phyloP scores from a whole-genome alignment of 2,113 vertebrate genomes.

The Azemiops feae region DNA sequence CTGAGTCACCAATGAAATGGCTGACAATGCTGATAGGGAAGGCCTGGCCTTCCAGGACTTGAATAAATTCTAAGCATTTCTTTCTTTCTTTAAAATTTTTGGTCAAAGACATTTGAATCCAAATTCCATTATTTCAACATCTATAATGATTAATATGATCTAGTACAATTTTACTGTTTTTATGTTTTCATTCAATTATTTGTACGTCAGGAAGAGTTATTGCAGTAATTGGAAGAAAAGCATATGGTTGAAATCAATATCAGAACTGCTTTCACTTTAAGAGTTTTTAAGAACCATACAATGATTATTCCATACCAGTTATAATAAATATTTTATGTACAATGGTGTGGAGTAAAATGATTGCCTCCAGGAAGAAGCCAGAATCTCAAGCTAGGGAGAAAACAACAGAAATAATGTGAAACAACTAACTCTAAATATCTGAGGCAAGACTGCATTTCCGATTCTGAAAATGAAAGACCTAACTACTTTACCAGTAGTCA shows the following conservation, averaged over 20 bases:
- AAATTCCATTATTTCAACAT: neutral
- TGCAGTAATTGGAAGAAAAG: conserved; percentile 45
- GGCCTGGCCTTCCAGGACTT: neutral
- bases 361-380: conserved; percentile 35
- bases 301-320: conserved; percentile 57
- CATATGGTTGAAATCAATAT: conserved; percentile 57
- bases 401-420: conserved; percentile 56
- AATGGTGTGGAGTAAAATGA: conserved; percentile 55
- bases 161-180: fast-evolving
- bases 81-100: neutral
- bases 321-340: conserved; percentile 21
- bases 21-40: too few relatives aligned
- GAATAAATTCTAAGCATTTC: neutral
- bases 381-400: conserved; percentile 58
- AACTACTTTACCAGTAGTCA: conserved; percentile 61
- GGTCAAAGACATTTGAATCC: neutral
- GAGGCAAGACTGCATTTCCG: conserved; percentile 75
- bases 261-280: conserved; percentile 59
- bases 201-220: conserved; percentile 26
- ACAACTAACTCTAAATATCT: conserved; percentile 74
- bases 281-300: conserved; percentile 51
- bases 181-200: conserved; percentile 44
- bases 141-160: neutral
- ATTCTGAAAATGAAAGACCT: conserved; percentile 62
- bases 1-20: neutral